Conservation (phyloP, 2,113 vertebrate species). For the Psammodynastes pulverulentus region DNA sequence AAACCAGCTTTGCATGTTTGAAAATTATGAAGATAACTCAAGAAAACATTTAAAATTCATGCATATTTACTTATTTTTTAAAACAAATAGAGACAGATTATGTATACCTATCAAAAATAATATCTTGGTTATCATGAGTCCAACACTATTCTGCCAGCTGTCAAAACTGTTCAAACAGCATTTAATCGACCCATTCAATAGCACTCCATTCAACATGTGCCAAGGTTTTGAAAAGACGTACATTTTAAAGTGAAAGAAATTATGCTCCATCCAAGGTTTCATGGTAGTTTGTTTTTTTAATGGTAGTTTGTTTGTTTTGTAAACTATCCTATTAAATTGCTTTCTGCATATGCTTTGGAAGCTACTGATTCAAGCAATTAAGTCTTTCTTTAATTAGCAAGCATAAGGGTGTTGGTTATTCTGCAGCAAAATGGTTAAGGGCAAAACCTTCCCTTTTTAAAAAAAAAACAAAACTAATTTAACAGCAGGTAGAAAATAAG, state of each 20-base stretch:
- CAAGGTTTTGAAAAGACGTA: conserved; percentile 1
- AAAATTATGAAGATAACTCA: neutral
- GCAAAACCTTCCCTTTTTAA: neutral
- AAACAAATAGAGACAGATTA: neutral
- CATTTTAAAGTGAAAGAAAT: neutral
- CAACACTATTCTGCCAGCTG: neutral
- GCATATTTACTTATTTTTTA: neutral
- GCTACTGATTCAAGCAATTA: neutral
- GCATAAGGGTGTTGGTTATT: neutral
- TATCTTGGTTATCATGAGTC: neutral
- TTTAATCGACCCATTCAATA: neutral
- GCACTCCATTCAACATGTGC: neutral
- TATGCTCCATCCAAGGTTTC: conserved; percentile 19
- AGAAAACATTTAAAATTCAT: neutral
- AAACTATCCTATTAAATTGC: neutral
- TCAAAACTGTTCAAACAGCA: neutral
- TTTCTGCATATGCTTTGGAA: neutral
- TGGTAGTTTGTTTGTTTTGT: neutral
- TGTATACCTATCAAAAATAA: neutral
- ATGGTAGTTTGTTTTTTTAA: neutral
- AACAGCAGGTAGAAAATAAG: neutral
- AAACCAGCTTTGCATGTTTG: neutral
- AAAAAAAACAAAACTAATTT: neutral
- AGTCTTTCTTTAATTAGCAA: conserved; percentile 19
- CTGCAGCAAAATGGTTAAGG: neutral